Base-by-base conservation (phyloP, 2,888 invertebrate genomes). In the Cosmorhoe ocellata region DNA sequence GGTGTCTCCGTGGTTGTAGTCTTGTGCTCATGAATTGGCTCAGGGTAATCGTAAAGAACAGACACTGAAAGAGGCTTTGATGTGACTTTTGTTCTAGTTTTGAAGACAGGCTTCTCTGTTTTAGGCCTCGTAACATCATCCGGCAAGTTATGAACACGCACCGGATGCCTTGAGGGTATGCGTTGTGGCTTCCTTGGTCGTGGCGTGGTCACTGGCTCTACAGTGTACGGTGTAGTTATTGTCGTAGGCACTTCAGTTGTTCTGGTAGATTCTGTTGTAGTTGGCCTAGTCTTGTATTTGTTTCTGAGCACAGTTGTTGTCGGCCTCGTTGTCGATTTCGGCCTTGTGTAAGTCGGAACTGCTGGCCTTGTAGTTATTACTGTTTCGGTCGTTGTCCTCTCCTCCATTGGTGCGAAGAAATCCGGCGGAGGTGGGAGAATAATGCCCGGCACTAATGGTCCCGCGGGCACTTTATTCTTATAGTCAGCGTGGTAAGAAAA, bases 371-470 rank as follows among this genome's bases (percentile, higher is more conserved):
- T 79, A 28, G 82, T 79, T 67, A 69, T 76, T 24, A 67, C 66
- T 50, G 66, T 59, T 59, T 84, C 82, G 1, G 85, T 74, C 37
- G 86, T 81, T 5, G 76, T 76, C 34, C 74, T 81, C 56, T 90
- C 91, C 70, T 95, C 93, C 47, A 95, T 80, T 0, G 94, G 92
- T 3, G 94, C 94, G 70, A 97, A 97, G 81, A 97, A 96, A 75
- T 97, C 94, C 0, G 96, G 96, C 1, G 97, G 97, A 5, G 97
- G 97, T 1, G 97, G 97, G 40, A 97, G 82, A 18, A 97, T 94
- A 56, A 97, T 96, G 41, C 97, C 97, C 2, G 97, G 97, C 5
- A 97, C 97, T 53, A 97, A 82, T 0, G 97, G 97, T 37, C 97
- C 96, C 0, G 96, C 95, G 33, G 95, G 94, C 27, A 97, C 96